Evolutionary conservation across 1,140 invertebrate genomes (phyloP).

Genomic region (Cardiocondyla obscurior): DNA sequence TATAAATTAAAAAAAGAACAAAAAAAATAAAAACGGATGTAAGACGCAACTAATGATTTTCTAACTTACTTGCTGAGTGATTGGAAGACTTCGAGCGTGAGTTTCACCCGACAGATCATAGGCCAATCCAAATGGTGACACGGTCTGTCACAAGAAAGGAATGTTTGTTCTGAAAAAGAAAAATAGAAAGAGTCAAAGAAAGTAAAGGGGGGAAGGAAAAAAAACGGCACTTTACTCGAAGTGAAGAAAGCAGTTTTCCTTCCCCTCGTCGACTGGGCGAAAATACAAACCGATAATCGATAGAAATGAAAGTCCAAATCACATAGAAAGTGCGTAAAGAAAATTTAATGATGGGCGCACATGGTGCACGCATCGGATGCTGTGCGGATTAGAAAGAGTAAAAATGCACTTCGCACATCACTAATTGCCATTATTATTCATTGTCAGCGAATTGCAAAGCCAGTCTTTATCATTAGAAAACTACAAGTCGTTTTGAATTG

Average conservation of each 20-base stretch:
- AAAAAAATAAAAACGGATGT: not conserved
- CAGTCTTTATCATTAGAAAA: not conserved
- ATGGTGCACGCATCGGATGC: not conserved
- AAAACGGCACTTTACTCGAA: not conserved
- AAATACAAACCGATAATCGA: not conserved
- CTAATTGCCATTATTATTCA: not conserved
- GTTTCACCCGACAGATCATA: constrained; percentile 90
- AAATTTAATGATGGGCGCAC: constrained; percentile 14
- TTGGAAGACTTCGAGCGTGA: constrained; percentile 88
- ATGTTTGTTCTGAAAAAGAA: constrained; percentile 87
- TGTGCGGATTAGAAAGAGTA: constrained; percentile 3
- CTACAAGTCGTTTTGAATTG: not conserved
- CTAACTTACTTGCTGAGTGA: constrained; percentile 86
- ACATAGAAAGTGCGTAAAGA: constrained; percentile 34
- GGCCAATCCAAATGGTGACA: constrained; percentile 91
- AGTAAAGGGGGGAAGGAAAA: not conserved
- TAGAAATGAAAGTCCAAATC: constrained; percentile 31
- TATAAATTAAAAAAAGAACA: too few relatives aligned
- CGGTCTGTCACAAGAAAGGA: constrained; percentile 89
- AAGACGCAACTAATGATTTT: not conserved
- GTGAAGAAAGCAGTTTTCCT: constrained; percentile 37
- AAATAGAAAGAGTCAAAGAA: constrained; percentile 50
- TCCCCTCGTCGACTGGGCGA: not conserved
- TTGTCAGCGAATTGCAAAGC: not conserved
- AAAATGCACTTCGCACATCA: not conserved